These are phyloP conservation scores for Nettapus auritus DNA, from an alignment of 2,113 vertebrate species.

Conservation along the genomic window DNA sequence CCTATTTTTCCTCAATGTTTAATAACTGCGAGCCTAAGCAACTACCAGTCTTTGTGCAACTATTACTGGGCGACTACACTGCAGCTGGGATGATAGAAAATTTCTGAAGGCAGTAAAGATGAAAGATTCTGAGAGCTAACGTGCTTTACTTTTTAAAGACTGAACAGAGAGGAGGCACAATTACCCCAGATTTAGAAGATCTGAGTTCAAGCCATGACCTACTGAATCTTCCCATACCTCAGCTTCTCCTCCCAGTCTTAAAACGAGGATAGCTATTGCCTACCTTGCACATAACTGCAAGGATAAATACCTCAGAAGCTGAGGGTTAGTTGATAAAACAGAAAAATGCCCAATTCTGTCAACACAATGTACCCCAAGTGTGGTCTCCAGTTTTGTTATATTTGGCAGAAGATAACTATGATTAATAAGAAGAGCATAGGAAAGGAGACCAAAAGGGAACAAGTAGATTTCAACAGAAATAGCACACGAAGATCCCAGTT, in stretches of 20 bases:
- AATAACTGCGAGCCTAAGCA: neutral
- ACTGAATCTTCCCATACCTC: neutral
- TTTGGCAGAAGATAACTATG: neutral
- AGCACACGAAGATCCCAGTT: neutral
- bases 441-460: neutral
- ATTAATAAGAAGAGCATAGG: neutral
- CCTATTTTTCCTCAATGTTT: neutral
- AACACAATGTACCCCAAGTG: neutral
- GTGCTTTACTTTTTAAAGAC: neutral
- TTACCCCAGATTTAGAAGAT: constrained; percentile 24
- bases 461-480: neutral
- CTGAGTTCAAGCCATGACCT: constrained; percentile 34
- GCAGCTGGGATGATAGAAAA: neutral
- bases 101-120: constrained; percentile 26
- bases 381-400: neutral
- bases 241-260: neutral
- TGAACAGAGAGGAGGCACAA: constrained; percentile 30
- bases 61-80: neutral
- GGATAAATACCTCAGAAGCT: neutral
- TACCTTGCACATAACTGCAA: neutral
- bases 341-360: neutral
- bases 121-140: constrained; percentile 27
- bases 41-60: neutral
- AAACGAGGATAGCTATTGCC: neutral
- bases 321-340: neutral